Evolutionary conservation across 1,140 invertebrate species (phyloP), one percentile per base, ranked within the genome.

Genomic region (Drosophila ercepeae): DNA sequence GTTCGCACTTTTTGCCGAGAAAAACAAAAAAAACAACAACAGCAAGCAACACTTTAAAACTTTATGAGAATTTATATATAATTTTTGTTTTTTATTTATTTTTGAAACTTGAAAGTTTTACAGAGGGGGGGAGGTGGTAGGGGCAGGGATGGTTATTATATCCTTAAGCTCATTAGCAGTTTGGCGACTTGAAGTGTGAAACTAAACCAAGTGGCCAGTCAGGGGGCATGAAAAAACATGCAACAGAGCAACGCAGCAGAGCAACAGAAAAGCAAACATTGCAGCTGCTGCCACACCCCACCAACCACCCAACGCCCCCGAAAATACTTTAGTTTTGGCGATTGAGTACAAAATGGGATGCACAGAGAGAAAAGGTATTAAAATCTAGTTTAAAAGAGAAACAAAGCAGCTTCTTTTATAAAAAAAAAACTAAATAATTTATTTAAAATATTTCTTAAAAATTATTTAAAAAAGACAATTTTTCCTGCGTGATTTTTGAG

Each of bases 141-240:
- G n/a, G 1, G 9, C 7, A 4, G 16, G 13, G 42, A 3, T 25
- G 3, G 6, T 21, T 21, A 8, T 5, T 21, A 54, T 67, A 83
- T 83, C 75, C 78, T 83, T 84, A 83, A 83, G 81, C 78, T 83
- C 78, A 83, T 83, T 83, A 83, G 78, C 78, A 75, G 81, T 71
- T 68, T 63, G 79, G 63, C 59, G 75, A 71, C 71, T 79, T 68
- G 61, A 83, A 83, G 78, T 83, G 78, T 83, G 79, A 83, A 82
- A 83, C 78, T 84, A 75, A 83, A 71, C 70, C 70, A 84, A 83
- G 78, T 84, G 78, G 64, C 78, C 70, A 67, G 29, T 76, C 70
- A 71, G 3, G 57, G 67, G 58, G 58, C 63, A 83, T 78, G 74
- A 74, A 42, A 78, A 74, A 42, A 75, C 51, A 65, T 58, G n/a